Evolutionary conservation across 2,113 vertebrate species (phyloP).

Genomic region (Xiphophorus maculatus): DNA sequence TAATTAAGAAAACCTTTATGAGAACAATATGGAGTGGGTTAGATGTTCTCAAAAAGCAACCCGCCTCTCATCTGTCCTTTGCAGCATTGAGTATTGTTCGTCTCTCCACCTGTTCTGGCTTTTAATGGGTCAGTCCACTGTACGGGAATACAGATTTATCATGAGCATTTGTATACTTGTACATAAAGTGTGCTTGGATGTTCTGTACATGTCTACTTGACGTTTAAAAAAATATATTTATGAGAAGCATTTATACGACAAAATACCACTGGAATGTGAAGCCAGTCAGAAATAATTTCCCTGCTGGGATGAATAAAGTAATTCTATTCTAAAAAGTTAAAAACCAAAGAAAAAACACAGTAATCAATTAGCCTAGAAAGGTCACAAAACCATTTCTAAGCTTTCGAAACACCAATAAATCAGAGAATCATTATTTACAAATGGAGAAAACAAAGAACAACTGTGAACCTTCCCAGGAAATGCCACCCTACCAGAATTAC

Average conservation of each 20-base stretch:
- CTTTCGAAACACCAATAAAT: too few species aligned
- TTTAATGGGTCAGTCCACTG: slow-evolving; percentile 57
- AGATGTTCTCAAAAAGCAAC: background rate
- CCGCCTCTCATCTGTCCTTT: slow-evolving; percentile 33
- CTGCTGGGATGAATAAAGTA: too few species aligned
- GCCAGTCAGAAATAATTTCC: too few species aligned
- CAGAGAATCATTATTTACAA: too few species aligned
- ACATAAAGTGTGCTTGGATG: slow-evolving; percentile 76
- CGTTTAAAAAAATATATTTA: slow-evolving; percentile 73
- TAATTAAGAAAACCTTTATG: too few species aligned
- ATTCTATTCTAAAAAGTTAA: background rate
- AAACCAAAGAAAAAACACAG: background rate
- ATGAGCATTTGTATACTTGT: slow-evolving; percentile 76
- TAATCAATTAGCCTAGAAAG: too few species aligned
- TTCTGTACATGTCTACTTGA: slow-evolving; percentile 77
- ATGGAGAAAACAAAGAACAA: too few species aligned
- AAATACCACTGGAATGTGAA: slow-evolving; percentile 86
- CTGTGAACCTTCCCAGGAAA: too few species aligned
- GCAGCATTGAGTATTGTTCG: slow-evolving; percentile 76
- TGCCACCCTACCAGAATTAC: too few species aligned
- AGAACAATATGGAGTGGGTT: background rate
- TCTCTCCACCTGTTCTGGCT: slow-evolving; percentile 69
- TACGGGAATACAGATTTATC: slow-evolving; percentile 76
- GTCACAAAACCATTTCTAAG: too few species aligned
- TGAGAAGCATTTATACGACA: slow-evolving; percentile 81